Evolutionary conservation across 2,888 invertebrate species (phyloP).

Genomic region (Parthenolecanium corni): DNA sequence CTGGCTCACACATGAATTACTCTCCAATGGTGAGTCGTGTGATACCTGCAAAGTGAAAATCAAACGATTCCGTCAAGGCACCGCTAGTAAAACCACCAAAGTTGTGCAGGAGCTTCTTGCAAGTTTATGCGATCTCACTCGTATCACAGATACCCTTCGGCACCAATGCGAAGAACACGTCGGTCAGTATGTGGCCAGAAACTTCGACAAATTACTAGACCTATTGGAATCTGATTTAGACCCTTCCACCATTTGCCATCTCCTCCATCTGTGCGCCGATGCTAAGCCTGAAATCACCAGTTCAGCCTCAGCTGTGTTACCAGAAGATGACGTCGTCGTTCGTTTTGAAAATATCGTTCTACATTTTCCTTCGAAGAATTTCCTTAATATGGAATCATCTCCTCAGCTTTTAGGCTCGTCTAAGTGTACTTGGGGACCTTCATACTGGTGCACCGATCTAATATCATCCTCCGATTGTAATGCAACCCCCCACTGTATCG

Average conservation of each 20-base stretch:
- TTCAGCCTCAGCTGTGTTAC: too few species aligned
- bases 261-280: neutral
- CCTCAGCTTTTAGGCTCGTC: slow-evolving; percentile 32
- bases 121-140: neutral
- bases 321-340: slow-evolving; percentile 8
- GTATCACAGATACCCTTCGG: neutral
- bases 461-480: slow-evolving; percentile 61
- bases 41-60: slow-evolving; percentile 2
- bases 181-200: slow-evolving; percentile 1
- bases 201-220: slow-evolving; percentile 16
- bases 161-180: neutral
- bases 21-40: neutral
- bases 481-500: slow-evolving; percentile 66
- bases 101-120: neutral
- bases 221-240: slow-evolving; percentile 8
- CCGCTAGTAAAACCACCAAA: slow-evolving; percentile 12
- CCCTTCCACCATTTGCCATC: neutral
- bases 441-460: slow-evolving; percentile 42
- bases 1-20: slow-evolving; percentile 54
- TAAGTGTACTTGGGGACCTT: slow-evolving; percentile 40
- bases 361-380: slow-evolving; percentile 6
- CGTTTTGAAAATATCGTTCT: slow-evolving; percentile 13
- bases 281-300: too few species aligned
- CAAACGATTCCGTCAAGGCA: neutral
- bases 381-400: neutral